phyloP scores from a whole-genome alignment of 2,797 vertebrate genomes.

The Vireo griseus region DNA sequence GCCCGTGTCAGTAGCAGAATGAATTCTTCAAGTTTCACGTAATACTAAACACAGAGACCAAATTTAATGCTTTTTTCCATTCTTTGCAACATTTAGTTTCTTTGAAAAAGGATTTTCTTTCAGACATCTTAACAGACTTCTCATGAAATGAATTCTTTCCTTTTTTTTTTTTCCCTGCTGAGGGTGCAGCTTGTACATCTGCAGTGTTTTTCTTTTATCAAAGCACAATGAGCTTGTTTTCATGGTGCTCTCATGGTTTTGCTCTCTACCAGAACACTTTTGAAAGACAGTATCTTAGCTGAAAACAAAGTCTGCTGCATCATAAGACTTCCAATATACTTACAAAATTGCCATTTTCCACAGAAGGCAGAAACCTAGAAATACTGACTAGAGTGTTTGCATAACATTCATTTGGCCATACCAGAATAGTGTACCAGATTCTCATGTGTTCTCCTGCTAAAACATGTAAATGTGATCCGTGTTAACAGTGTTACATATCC shows the following conservation, averaged over 20 bases:
- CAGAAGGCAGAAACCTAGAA: not conserved
- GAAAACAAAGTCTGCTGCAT: not conserved
- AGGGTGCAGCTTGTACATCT: not conserved
- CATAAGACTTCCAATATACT: not conserved
- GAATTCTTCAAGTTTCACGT: not conserved
- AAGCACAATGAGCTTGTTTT: not conserved
- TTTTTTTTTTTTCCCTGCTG: no score
- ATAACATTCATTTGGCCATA: not conserved
- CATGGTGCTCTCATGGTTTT: not conserved
- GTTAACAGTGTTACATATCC: not conserved
- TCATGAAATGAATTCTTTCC: not conserved
- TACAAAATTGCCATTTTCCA: not conserved
- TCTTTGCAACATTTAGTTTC: not conserved
- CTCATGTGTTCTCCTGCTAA: not conserved
- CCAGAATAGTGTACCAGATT: not conserved
- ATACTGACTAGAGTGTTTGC: not conserved
- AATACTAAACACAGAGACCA: not conserved
- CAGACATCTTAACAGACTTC: not conserved
- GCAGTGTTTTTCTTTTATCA: not conserved
- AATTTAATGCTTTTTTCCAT: not conserved
- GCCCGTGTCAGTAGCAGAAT: not conserved
- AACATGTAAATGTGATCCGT: not conserved
- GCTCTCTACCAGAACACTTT: not conserved
- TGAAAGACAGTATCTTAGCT: not conserved
- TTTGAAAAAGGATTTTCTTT: not conserved